These are phyloP conservation scores for Dioctria linearis DNA, from an alignment of 2,888 invertebrate species.

Conservation along the genomic window DNA sequence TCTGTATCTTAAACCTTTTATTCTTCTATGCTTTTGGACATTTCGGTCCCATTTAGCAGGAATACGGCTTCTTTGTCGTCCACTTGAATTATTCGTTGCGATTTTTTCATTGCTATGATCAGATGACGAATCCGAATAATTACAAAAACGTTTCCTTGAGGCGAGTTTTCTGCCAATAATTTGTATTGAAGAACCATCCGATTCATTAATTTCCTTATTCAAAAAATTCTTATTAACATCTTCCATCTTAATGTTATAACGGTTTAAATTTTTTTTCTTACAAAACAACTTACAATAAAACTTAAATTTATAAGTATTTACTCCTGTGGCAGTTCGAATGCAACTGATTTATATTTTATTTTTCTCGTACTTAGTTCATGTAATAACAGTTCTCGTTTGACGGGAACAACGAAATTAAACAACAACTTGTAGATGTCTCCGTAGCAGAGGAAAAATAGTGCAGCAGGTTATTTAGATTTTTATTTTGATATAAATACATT, in stretches of 20 bases:
- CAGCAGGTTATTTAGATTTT: too few relatives aligned
- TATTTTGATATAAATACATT: too few relatives aligned
- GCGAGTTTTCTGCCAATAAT: conserved; percentile 49
- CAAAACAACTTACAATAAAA: not conserved
- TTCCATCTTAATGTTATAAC: conserved; percentile 26
- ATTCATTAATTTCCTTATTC: conserved; percentile 48
- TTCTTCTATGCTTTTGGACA: conserved; percentile 61
- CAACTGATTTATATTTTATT: too few relatives aligned
- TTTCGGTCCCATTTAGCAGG: conserved; percentile 59
- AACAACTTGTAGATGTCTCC: too few relatives aligned
- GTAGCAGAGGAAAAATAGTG: too few relatives aligned
- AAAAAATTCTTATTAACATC: conserved; percentile 21
- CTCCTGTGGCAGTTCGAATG: too few relatives aligned
- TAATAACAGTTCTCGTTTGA: too few relatives aligned
- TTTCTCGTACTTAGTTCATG: too few relatives aligned
- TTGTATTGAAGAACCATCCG: conserved; percentile 49
- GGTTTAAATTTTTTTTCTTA: conserved; percentile 14
- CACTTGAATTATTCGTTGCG: conserved; percentile 38
- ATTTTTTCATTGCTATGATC: conserved; percentile 34
- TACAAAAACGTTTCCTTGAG: conserved; percentile 43
- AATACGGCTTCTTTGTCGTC: conserved; percentile 55
- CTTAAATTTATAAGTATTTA: too few relatives aligned
- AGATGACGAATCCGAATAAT: conserved; percentile 55
- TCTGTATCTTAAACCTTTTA: conserved; percentile 61
- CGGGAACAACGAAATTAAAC: too few relatives aligned